These are phyloP conservation scores for Antechinus stuartii DNA, from an alignment of 2,113 vertebrate species.

Conservation along the genomic window DNA sequence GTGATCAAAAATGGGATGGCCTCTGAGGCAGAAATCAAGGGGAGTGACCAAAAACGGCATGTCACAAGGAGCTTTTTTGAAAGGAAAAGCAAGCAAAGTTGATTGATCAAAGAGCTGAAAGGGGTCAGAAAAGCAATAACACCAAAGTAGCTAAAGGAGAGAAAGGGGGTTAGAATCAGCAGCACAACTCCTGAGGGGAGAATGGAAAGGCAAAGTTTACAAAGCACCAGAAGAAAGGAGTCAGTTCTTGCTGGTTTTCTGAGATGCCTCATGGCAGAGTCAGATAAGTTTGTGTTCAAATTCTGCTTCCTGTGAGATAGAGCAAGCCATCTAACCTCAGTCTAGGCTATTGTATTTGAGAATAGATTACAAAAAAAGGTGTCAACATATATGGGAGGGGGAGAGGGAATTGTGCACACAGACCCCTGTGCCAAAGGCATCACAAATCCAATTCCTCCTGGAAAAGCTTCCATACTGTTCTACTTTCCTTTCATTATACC, in stretches of 20 bases:
- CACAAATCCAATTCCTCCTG: background rate
- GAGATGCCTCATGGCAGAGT: background rate
- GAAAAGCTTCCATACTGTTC: background rate
- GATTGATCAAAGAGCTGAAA: background rate
- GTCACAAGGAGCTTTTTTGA: background rate
- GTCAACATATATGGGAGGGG: background rate
- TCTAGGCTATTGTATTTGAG: background rate
- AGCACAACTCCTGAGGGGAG: too few relatives aligned
- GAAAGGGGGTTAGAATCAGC: background rate
- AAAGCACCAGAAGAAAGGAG: background rate
- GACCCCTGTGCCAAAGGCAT: too few relatives aligned
- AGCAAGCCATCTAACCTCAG: background rate
- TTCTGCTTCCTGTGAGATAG: background rate
- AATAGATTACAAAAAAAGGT: background rate
- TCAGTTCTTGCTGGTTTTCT: background rate
- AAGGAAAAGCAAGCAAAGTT: background rate
- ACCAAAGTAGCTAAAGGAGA: background rate
- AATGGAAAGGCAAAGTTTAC: background rate
- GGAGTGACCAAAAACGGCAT: background rate
- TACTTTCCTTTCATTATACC: background rate
- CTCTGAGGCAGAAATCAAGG: background rate
- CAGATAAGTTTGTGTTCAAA: background rate
- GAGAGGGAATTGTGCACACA: too few relatives aligned
- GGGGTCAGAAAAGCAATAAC: background rate
- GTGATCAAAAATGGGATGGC: too few relatives aligned